Percentiles rank a stretch among this genome's conserved stretches.
phyloP scores from a whole-genome alignment of 2,113 vertebrate genomes.

The Pycnonotus jocosus region DNA sequence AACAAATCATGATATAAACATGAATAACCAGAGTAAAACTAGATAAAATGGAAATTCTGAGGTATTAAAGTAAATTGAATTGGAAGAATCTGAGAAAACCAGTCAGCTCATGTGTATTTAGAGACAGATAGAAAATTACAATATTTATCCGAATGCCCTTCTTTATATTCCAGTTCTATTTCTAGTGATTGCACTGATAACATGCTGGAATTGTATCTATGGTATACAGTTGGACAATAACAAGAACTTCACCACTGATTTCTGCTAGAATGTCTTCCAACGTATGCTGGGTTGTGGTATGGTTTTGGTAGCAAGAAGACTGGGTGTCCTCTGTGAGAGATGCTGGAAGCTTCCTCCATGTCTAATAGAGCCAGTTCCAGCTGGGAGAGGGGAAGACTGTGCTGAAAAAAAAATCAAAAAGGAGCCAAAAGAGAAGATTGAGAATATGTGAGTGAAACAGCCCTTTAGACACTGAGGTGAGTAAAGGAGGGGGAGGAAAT shows the following conservation, averaged over 20 bases:
- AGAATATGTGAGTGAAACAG: neutral
- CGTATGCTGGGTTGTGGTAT: neutral
- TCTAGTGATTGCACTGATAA: neutral
- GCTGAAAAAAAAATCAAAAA: neutral
- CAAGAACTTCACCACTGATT: neutral
- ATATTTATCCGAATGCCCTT: neutral
- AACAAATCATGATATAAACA: neutral
- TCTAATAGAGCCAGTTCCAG: neutral
- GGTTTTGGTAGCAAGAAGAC: neutral
- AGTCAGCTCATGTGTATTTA: neutral
- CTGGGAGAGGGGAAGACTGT: rapidly evolving
- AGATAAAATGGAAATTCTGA: neutral
- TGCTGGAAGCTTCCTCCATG: neutral
- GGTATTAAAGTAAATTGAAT: neutral
- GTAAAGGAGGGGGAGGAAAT: neutral
- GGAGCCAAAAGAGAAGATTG: neutral
- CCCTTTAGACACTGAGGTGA: neutral
- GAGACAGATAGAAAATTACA: neutral
- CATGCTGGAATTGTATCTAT: neutral
- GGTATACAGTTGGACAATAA: neutral
- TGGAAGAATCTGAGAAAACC: neutral
- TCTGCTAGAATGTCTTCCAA: neutral
- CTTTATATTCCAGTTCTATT: neutral
- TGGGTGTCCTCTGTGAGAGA: neutral
- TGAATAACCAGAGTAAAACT: neutral